These are phyloP conservation scores for Lacerta bilineata DNA, from an alignment of 2,797 vertebrate species.

Conservation along the genomic window DNA sequence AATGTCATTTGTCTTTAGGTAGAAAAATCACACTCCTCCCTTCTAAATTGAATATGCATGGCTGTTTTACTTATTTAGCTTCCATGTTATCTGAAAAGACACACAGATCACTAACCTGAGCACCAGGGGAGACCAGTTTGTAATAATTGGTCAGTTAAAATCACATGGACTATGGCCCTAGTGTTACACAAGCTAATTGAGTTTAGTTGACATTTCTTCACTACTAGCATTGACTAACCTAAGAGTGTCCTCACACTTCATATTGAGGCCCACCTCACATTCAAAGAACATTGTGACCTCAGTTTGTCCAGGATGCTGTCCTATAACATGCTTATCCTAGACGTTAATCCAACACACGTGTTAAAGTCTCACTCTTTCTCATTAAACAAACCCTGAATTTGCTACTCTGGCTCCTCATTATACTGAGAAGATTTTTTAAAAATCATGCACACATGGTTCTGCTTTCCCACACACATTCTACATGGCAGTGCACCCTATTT, in stretches of 20 bases:
- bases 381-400: neutral
- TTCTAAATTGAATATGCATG: neutral
- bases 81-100: neutral
- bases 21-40: neutral
- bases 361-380: neutral
- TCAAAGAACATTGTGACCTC: neutral
- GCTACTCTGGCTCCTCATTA: conserved; percentile 11
- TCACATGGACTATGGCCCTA: neutral
- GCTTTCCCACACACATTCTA: conserved; percentile 23
- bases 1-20: neutral
- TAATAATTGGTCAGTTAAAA: neutral
- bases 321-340: neutral
- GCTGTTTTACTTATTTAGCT: neutral
- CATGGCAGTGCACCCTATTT: neutral
- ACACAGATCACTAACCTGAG: neutral
- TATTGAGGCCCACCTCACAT: neutral
- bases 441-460: conserved; percentile 15
- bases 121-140: neutral
- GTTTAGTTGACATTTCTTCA: neutral
- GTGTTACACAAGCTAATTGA: neutral
- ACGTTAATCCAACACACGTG: neutral
- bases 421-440: neutral
- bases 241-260: neutral
- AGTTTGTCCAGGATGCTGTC: neutral
- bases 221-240: neutral